These are phyloP conservation scores for Papilio machaon DNA, from an alignment of 1,140 invertebrate species.

Conservation along the genomic window DNA sequence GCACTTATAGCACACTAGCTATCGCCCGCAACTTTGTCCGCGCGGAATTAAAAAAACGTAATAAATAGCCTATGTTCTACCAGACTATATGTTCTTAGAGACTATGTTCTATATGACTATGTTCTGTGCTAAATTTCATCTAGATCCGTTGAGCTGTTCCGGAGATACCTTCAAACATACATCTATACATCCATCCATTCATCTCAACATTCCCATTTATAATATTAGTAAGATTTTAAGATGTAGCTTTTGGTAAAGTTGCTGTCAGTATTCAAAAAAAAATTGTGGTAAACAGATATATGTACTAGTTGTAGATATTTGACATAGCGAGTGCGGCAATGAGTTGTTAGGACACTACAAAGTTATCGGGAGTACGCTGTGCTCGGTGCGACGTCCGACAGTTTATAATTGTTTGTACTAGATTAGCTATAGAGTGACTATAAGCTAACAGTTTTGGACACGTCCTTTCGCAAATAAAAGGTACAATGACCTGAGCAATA, in stretches of 20 bases:
- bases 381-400: conserved; percentile 31
- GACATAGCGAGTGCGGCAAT: background rate
- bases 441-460: background rate
- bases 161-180: too few species aligned
- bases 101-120: too few species aligned
- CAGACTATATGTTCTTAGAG: too few species aligned
- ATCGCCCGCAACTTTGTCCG: too few species aligned
- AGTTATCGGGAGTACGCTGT: conserved; percentile 23
- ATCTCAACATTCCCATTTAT: background rate
- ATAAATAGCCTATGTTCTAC: too few species aligned
- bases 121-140: too few species aligned
- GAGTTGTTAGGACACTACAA: conserved; percentile 16
- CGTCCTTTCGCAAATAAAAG: background rate
- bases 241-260: background rate
- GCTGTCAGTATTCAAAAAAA: background rate
- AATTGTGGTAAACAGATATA: background rate
- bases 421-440: conserved; percentile 11
- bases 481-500: background rate
- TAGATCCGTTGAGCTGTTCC: too few species aligned
- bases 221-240: background rate
- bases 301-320: background rate
- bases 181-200: background rate
- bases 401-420: conserved; percentile 39
- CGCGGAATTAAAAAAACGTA: too few species aligned
- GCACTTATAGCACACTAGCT: too few species aligned